Evolutionary conservation across 2,888 invertebrate genomes (phyloP), one percentile per base, ranked within the genome.

Genomic region (Metellina segmentata): DNA sequence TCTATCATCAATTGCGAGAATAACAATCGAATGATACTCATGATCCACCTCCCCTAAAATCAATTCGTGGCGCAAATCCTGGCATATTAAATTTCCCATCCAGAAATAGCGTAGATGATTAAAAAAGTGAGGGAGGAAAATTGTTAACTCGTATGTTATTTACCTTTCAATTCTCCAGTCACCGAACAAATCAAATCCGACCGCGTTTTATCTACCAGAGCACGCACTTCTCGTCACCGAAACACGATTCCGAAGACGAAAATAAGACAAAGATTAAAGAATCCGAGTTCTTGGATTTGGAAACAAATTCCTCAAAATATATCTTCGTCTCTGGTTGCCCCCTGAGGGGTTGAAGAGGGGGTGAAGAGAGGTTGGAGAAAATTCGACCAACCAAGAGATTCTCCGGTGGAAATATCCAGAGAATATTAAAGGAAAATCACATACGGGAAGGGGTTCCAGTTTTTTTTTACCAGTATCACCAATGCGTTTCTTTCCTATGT

Each of bases 381-480:
- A 16, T 16, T 61, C 61, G 61, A 16, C 61, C 13, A 16, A 61
- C 61, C 61, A 16, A 61, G 16, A 61, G 61, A 61, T 7, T 61
- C 61, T 61, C 61, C 13, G 61, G 11, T 61, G 61, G 61, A 61
- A 13, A 52, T 78, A n/a, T 78, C 78, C 7, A n/a, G 19, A n/a
- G 52, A 78, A 49, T 52, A 78, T n/a, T 52, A 78, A 19, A n/a
- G 16, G 52, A 78, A 78, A 52, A 72, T 20, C 72, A 72, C 34
- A 72, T 61, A 61, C 13, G 61, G 61, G 61, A 61, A 61, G 61
- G 61, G 16, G 16, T 61, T 61, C 11, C 61, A 16, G 11, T 61
- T 61, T 61, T 61, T 11, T 61, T 61, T 61, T 61, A 61, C 9
- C 16, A 61, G 11, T 61, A 9, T 61, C 16, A 61, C 16, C 61